These are phyloP conservation scores for Trilocha varians DNA, from an alignment of 2,888 invertebrate species.

Conservation along the genomic window DNA sequence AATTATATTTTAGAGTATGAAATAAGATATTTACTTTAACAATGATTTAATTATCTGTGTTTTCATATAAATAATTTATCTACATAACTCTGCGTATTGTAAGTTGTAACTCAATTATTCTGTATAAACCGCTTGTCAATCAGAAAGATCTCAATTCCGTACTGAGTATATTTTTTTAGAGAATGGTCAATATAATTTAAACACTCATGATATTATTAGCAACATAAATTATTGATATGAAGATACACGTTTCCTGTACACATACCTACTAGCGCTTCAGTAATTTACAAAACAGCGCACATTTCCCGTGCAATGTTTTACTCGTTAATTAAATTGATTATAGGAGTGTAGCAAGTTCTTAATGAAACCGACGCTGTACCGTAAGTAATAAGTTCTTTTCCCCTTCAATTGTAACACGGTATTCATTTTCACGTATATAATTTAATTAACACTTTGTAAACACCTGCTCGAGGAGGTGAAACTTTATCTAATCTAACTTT, in stretches of 20 bases:
- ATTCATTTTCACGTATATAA: slow-evolving; percentile 39
- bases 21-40: no score
- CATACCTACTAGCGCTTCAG: slow-evolving; percentile 6
- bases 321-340: slow-evolving; percentile 44
- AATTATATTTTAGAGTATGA: no score
- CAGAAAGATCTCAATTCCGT: neutral
- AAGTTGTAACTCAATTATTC: no score
- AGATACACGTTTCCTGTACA: neutral
- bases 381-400: slow-evolving; percentile 28
- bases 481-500: slow-evolving; percentile 41
- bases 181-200: no score
- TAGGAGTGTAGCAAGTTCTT: slow-evolving; percentile 31
- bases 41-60: no score
- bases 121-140: no score
- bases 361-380: slow-evolving; percentile 33
- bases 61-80: no score
- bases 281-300: slow-evolving; percentile 21
- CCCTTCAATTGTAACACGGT: slow-evolving; percentile 38
- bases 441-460: slow-evolving; percentile 51
- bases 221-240: no score
- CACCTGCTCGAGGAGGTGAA: slow-evolving; percentile 27
- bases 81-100: no score
- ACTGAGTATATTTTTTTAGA: no score
- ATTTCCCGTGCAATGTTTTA: slow-evolving; percentile 25
- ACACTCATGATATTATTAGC: no score